Evolutionary conservation across 2,888 invertebrate genomes (phyloP), one percentile per base, ranked within the genome.

Genomic region (Alcis repandata): DNA sequence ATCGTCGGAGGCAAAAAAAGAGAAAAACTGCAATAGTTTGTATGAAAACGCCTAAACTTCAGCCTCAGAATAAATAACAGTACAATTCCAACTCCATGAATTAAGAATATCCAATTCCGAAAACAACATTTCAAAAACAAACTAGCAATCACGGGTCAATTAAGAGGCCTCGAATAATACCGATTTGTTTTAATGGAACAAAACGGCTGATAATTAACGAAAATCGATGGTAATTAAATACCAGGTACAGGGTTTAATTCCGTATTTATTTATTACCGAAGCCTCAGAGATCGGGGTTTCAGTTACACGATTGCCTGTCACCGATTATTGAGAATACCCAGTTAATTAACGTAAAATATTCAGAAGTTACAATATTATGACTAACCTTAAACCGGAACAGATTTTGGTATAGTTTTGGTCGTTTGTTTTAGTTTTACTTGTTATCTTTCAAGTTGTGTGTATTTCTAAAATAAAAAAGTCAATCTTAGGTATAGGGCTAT

Each of bases 161-260:
- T 46, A 58, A 27, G 36, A 17, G n/a, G 17, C 48, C 45, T 20
- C 15, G 19, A 62, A 53, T 45, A 56, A 33, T 22, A 20, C 33
- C 15, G 36, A 56, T 56, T 45, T 41, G 11, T n/a, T 51, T 33
- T 40, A 51, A 62, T 32, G 32, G 27, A 60, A 60, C 60, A 19
- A 56, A 64, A 64, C 53, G 41, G 43, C 17, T 36, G 38, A 52
- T 38, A 49, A 65, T 60, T 52, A 45, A 41, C 36, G 49, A 45
- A 59, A 59, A 59, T 59, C 59, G 51, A 57, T 40, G 51, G 51
- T 60, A 65, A 65, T 65, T 60, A 60, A 64, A 60, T 65, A 54
- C 36, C 54, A 19, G 53, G 41, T 19, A 20, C 49, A 41, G 38
- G 32, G 17, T 54, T 41, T 49, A 52, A 58, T 53, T 63, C 20